These are phyloP conservation scores for Scolanthus callimorphus DNA, from an alignment of 92 coral and sea anemone species.

Conservation along the genomic window DNA sequence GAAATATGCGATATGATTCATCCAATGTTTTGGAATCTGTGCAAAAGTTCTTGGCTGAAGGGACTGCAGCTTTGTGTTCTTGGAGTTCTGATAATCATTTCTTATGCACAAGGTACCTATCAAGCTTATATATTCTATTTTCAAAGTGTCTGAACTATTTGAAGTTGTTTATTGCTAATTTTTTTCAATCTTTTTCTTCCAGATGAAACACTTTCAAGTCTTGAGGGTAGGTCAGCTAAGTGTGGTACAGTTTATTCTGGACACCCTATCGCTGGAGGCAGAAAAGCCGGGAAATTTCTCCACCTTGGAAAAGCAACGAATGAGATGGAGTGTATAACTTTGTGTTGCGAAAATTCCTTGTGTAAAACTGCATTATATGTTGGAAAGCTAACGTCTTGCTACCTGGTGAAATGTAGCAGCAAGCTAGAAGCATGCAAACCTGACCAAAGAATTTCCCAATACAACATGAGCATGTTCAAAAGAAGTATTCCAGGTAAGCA, in stretches of 20 bases:
- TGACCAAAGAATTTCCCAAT: slow-evolving; percentile 6
- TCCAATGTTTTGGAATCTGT: slow-evolving; percentile 40
- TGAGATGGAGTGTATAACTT: slow-evolving; percentile 59
- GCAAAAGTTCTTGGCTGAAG: slow-evolving; percentile 45
- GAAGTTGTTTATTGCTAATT: not conserved
- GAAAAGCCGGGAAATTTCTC: slow-evolving; percentile 73
- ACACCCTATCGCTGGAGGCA: slow-evolving; percentile 66
- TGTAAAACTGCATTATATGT: slow-evolving; percentile 30
- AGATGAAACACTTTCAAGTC: slow-evolving; percentile 30
- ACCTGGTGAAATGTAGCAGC: slow-evolving; percentile 69
- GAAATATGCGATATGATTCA: slow-evolving; percentile 9
- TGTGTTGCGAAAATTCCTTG: slow-evolving; percentile 52
- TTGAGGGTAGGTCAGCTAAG: not conserved
- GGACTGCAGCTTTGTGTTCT: slow-evolving; percentile 12
- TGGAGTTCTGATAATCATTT: slow-evolving; percentile 5
- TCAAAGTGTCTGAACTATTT: not conserved
- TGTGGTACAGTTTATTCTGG: slow-evolving; percentile 51
- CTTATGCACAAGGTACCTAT: slow-evolving; percentile 9
- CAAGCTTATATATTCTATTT: slow-evolving; percentile 5
- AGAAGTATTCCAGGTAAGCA: slow-evolving; percentile 11
- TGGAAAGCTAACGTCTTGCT: slow-evolving; percentile 50
- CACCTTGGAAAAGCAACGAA: slow-evolving; percentile 39
- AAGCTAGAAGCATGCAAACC: slow-evolving; percentile 70
- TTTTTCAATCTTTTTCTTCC: slow-evolving; percentile 1
- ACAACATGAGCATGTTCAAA: slow-evolving; percentile 21